These are phyloP conservation scores for Smithornis capensis DNA, from an alignment of 2,113 vertebrate species.

Conservation along the genomic window DNA sequence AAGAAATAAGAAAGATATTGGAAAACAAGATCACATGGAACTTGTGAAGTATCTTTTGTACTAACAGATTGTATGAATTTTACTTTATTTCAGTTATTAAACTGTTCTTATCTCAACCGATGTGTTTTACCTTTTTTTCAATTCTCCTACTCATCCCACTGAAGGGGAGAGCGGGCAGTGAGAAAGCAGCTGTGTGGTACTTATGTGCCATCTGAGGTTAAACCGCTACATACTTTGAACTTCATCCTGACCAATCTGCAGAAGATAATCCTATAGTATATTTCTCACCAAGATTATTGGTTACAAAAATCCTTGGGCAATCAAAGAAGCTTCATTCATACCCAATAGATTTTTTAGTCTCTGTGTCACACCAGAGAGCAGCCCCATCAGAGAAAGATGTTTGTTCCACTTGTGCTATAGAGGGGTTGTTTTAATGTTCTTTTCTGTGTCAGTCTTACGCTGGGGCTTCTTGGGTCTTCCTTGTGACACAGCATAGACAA, in stretches of 20 bases:
- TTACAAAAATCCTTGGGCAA: neutral
- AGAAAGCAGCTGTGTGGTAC: neutral
- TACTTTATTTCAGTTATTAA: neutral
- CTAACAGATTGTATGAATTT: neutral
- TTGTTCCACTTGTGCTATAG: neutral
- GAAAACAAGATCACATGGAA: neutral
- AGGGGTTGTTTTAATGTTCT: neutral
- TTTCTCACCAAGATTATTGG: neutral
- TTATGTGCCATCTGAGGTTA: neutral
- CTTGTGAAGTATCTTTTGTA: neutral
- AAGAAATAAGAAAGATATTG: neutral
- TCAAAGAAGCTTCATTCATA: neutral
- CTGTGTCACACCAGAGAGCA: neutral
- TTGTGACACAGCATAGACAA: conserved; percentile 57
- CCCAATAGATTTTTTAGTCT: neutral
- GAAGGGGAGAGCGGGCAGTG: neutral
- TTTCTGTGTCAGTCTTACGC: neutral
- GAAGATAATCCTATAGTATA: neutral
- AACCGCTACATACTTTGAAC: neutral
- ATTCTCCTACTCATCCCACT: neutral
- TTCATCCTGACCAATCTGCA: neutral
- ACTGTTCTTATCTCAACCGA: neutral
- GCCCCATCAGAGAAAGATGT: neutral
- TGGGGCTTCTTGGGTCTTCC: conserved; percentile 4
- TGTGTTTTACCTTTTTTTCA: neutral